A percentile compares a stretch with the other conserved stretches of the same genome.
Conservation (phyloP, 2,797 vertebrate species). For the Bufotes viridis region DNA sequence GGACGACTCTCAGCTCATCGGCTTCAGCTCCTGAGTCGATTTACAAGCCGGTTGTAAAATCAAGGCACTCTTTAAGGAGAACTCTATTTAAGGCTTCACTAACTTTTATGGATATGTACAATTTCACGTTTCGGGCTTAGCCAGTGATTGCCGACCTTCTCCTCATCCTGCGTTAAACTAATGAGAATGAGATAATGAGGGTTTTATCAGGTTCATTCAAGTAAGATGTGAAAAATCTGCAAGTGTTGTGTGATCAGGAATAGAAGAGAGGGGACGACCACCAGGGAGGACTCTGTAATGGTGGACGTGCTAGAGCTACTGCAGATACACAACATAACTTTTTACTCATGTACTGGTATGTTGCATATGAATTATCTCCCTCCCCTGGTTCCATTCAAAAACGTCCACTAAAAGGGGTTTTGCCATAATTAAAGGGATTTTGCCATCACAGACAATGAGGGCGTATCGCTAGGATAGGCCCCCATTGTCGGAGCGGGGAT, state of each 20-base stretch:
- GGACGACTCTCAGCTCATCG: background rate
- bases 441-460: too few relatives aligned
- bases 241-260: background rate
- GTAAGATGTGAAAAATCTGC: conserved; percentile 34
- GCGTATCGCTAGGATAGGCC: too few relatives aligned
- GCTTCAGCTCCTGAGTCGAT: background rate
- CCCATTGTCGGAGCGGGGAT: too few relatives aligned
- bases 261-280: background rate
- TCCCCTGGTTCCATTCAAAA: too few relatives aligned
- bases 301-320: background rate
- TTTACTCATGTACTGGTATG: too few relatives aligned
- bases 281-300: background rate
- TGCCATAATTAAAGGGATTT: too few relatives aligned
- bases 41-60: conserved; percentile 4
- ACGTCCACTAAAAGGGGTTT: too few relatives aligned
- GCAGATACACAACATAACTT: too few relatives aligned
- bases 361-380: too few relatives aligned
- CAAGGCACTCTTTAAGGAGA: conserved; percentile 28
- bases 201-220: conserved; percentile 49
- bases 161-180: conserved; percentile 52
- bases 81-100: conserved; percentile 55
- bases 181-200: conserved; percentile 52
- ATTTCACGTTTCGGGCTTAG: conserved; percentile 33
- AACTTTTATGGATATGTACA: conserved; percentile 57
- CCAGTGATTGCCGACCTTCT: conserved; percentile 40